Base-by-base conservation (phyloP, 2,888 invertebrate genomes). In the Empis stercorea region DNA sequence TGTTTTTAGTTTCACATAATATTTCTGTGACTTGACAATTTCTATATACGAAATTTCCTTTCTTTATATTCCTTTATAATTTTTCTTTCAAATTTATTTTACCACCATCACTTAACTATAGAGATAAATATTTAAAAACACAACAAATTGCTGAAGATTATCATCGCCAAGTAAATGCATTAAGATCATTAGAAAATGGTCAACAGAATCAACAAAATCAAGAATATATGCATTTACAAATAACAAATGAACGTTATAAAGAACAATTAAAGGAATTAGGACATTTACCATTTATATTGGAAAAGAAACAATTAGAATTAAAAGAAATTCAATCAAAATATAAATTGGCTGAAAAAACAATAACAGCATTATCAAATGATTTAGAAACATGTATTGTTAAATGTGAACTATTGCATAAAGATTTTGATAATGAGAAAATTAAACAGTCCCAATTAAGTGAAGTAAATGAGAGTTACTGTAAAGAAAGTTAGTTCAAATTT, bases 321-420 rank as follows among this genome's bases (percentile, higher is more conserved):
- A 48, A 50, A 39, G 50, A 53, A n/a, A 38, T 30, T 5, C 32
- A 48, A 17, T 16, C 50, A 13, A 53, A 53, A 49, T 36, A 51
- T 11, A 51, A 48, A 45, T 43, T 53, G 38, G 42, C 51, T 14
- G 51, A 53, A 39, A 47, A 48, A 34, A 53, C 53, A 11, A 50
- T 50, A 13, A 37, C 14, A 14, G 49, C 49, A 10, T 16, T 53
- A 23, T 53, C 53, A 36, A 30, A 37, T 13, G 51, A 53, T 48
- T 40, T 53, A 14, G 51, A 53, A 46, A 14, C 46, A 10, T 53
- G 53, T 38, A 51, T 53, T n/a, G 45, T 53, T 16, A 53, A 53
- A 43, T 53, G 48, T 37, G 53, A 53, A 49, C n/a, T 50, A n/a
- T 37, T 49, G 11, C 47, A 51, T 10, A 51, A 51, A 34, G 43